phyloP scores from a whole-genome alignment of 2,113 vertebrate species.

The Neomonachus schauinslandi region DNA sequence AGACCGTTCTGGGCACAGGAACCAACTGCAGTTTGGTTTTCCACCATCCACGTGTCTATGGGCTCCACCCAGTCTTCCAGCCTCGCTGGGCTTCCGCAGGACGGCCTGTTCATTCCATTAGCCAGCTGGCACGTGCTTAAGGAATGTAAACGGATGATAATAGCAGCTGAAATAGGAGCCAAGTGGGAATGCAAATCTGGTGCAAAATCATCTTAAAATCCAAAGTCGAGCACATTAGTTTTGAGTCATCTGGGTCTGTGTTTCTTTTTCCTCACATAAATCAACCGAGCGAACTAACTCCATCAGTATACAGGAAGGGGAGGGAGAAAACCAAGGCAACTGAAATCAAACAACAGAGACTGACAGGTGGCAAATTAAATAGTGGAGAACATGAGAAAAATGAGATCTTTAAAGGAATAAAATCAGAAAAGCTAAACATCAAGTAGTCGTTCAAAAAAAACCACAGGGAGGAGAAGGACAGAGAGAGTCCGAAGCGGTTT shows the following conservation, averaged over 20 bases:
- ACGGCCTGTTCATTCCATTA: slow-evolving; percentile 24
- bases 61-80: background rate
- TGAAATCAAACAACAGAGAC: background rate
- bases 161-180: slow-evolving; percentile 55
- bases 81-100: background rate
- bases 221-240: slow-evolving; percentile 48
- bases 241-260: slow-evolving; percentile 39
- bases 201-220: slow-evolving; percentile 56
- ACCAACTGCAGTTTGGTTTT: slow-evolving; percentile 45
- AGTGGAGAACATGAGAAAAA: background rate
- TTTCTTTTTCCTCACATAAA: slow-evolving; percentile 46
- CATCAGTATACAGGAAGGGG: background rate
- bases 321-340: slow-evolving; percentile 17
- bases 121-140: slow-evolving; percentile 61
- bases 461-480: background rate
- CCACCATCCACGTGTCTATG: background rate
- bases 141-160: slow-evolving; percentile 48
- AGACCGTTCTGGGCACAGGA: slow-evolving; percentile 23
- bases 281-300: background rate
- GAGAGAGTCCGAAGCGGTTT: background rate
- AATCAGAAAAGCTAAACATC: background rate
- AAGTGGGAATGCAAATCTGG: slow-evolving; percentile 42
- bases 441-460: background rate
- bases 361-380: slow-evolving; percentile 6
- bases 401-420: slow-evolving; percentile 40